Percentiles rank a stretch among this genome's conserved stretches.
These are phyloP conservation scores for Tetrao urogallus DNA, from an alignment of 2,113 vertebrate species.

Conservation along the genomic window DNA sequence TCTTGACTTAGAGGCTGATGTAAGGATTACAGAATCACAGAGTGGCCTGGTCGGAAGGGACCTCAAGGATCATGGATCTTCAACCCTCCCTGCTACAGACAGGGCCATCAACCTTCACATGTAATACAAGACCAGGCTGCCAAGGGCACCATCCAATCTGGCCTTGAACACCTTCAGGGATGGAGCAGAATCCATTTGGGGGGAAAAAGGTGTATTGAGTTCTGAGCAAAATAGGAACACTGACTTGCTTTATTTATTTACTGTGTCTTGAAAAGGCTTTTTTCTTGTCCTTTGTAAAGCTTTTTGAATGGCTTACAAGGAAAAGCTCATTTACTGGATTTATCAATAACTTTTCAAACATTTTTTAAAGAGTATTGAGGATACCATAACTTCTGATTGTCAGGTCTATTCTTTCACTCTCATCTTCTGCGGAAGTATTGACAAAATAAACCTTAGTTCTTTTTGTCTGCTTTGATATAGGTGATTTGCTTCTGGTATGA, in stretches of 20 bases:
- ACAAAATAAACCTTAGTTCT: neutral
- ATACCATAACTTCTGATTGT: neutral
- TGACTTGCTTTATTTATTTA: neutral
- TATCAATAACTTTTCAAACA: neutral
- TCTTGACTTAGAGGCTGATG: neutral
- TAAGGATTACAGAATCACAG: neutral
- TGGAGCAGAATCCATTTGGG: neutral
- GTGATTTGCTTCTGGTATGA: neutral
- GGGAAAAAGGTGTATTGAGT: neutral
- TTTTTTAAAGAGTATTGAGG: neutral
- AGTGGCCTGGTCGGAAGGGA: too few relatives aligned
- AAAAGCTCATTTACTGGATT: neutral
- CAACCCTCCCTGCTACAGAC: too few relatives aligned
- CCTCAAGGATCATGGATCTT: too few relatives aligned
- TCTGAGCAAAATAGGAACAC: neutral
- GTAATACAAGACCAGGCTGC: too few relatives aligned
- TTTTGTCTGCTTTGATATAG: neutral
- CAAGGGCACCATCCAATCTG: too few relatives aligned
- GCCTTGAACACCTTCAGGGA: too few relatives aligned
- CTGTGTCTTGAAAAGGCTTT: neutral
- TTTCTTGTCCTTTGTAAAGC: neutral
- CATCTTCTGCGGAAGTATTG: constrained; percentile 6
- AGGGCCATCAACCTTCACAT: too few relatives aligned
- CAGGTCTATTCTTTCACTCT: neutral
- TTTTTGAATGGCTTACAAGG: neutral